Percentiles rank a stretch among this genome's conserved stretches.
phyloP scores from a whole-genome alignment of 2,113 vertebrate species.

The Poecile atricapillus region DNA sequence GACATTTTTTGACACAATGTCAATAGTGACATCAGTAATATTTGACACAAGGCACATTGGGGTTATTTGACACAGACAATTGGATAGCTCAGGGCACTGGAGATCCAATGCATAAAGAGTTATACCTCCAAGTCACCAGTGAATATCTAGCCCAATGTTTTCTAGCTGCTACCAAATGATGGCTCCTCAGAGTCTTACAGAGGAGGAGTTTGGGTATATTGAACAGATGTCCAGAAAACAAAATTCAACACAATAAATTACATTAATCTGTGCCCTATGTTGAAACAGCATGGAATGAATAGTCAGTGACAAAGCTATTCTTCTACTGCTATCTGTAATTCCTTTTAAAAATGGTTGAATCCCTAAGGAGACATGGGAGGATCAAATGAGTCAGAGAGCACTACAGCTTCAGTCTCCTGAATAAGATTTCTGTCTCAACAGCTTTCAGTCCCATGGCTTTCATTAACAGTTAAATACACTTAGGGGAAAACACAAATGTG shows the following conservation, averaged over 20 bases:
- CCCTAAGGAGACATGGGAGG: conserved; percentile 29
- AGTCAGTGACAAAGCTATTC: conserved; percentile 47
- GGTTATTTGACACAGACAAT: conserved; percentile 49
- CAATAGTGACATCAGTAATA: conserved; percentile 28
- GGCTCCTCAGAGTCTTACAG: conserved; percentile 24
- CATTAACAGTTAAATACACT: conserved; percentile 55
- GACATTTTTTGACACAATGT: conserved; percentile 32
- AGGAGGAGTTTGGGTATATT: conserved; percentile 13
- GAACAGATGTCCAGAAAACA: conserved; percentile 54
- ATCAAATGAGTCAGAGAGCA: conserved; percentile 58
- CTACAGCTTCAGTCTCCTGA: conserved; percentile 43
- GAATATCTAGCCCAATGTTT: background rate
- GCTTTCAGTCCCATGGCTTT: conserved; percentile 47
- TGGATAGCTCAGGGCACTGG: conserved; percentile 44
- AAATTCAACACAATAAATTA: conserved; percentile 55
- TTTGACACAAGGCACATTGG: conserved; percentile 68
- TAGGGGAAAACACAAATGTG: conserved; percentile 49
- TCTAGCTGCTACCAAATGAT: conserved; percentile 15
- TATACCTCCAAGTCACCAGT: conserved; percentile 45
- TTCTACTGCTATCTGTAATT: conserved; percentile 55
- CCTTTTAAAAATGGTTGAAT: conserved; percentile 46
- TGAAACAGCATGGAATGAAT: conserved; percentile 42
- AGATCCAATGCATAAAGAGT: conserved; percentile 4
- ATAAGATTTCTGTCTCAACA: conserved; percentile 56
- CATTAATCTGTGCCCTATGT: conserved; percentile 52